Evolutionary conservation across 2,113 vertebrate species (phyloP), one percentile per base, ranked within the genome.

Genomic region (Pomatostomus ruficeps): DNA sequence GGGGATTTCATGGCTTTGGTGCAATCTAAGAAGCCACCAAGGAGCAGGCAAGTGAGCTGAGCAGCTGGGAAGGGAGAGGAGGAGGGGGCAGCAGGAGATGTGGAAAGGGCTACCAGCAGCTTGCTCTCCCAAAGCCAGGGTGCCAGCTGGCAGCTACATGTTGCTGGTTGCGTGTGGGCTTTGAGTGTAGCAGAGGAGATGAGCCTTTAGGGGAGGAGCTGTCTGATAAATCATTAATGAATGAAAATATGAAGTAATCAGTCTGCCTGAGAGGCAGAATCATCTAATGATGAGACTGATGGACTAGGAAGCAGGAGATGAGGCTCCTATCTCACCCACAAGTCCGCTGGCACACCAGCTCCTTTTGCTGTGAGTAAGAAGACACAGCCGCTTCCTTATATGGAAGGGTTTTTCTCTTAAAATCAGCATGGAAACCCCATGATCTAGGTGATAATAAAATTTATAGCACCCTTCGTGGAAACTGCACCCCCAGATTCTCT

Each of bases 191-290:
- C 31, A 57, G 76, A 88, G 67, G 81, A 96, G 88, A 95, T 63
- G 88, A 95, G 91, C 88, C 93, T 95, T 85, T 59, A 95, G 94
- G 93, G 88, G 75, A 97, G 91, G 71, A 95, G 81, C 88, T 93
- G 78, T 73, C 85, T 88, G 91, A 88, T 96, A 94, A 96, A 96
- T 93, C 91, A 96, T 96, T 95, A 97, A 96, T 96, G 93, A 96
- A 96, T 71, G 85, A 83, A 95, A 96, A 96, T 90, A 90, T 35
- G 79, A 93, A 95, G 89, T 85, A 94, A 96, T 90, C 95, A 96
- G 90, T 75, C 88, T 97, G 90, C 95, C 93, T 80, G 51, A 70
- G 72, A 95, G 90, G 88, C 88, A 83, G 43, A 91, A 80, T 84
- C 2, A 1, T 80, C 93, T 93, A 90, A 93, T 86, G 65, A 95